A percentile compares a stretch with the other conserved stretches of the same genome.
These are phyloP conservation scores for Ibycter americanus DNA, from an alignment of 2,797 vertebrate species.

Conservation along the genomic window DNA sequence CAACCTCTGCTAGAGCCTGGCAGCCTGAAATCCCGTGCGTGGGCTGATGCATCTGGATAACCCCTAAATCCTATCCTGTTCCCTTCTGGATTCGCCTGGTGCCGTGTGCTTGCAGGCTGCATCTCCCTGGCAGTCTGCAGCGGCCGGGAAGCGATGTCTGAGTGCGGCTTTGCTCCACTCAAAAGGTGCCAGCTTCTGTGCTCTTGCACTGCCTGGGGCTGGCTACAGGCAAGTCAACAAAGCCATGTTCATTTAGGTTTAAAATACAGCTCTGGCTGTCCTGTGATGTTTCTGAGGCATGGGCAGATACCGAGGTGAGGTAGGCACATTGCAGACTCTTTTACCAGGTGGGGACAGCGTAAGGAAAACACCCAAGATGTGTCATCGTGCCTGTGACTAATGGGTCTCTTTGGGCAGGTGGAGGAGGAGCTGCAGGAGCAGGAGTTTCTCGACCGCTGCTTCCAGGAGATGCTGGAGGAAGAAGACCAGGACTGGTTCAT, in stretches of 20 bases:
- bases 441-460: slow-evolving; percentile 95
- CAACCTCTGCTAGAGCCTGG: neutral
- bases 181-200: neutral
- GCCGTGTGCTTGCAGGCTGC: neutral
- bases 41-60: rapidly evolving
- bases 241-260: neutral
- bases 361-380: rapidly evolving
- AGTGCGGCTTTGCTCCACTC: neutral
- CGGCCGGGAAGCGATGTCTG: neutral
- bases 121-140: neutral
- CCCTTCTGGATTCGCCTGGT: neutral
- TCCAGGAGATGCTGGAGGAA: slow-evolving; percentile 98
- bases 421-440: slow-evolving; percentile 96
- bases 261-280: neutral
- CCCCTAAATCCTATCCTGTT: rapidly evolving
- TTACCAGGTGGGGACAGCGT: too few relatives aligned
- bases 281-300: neutral
- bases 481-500: slow-evolving; percentile 99
- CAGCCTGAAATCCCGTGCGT: neutral
- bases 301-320: rapidly evolving
- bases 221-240: neutral
- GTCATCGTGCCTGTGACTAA: rapidly evolving
- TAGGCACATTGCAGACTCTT: neutral
- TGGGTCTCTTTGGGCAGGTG: slow-evolving; percentile 75
- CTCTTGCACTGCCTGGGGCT: too few relatives aligned